Base-by-base conservation (phyloP, 2,888 invertebrate genomes). In the Stictocephala bisonia region DNA sequence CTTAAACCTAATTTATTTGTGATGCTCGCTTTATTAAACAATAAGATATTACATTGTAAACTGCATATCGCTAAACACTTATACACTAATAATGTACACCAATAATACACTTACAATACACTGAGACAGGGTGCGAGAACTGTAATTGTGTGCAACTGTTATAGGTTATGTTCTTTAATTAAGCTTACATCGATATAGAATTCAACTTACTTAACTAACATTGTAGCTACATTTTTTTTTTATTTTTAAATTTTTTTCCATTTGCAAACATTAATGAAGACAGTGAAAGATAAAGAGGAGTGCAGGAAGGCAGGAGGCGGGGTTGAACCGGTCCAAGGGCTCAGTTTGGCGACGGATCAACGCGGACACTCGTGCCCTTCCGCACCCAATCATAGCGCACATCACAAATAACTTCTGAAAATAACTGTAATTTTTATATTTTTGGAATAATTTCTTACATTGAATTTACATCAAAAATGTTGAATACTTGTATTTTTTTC, bases 61-160 rank as follows among this genome's bases (percentile, higher is more conserved):
- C 58, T 60, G 22, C n/a, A 18, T 26, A 64, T 22, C 40, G 26
- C 41, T 64, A 44, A n/a, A 64, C 64, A 64, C 44, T 26, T 60
- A 60, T 31, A 53, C 35, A 60, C 64, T 40, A 60, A 18, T 13
- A 44, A 24, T 6, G 26, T n/a, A 64, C 64, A 64, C 26, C 64
- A 15, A 64, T n/a, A n/a, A n/a, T 64, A 64, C 64, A 64, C 64
- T 20, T 41, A 64, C 44, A 15, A 60, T 64, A 64, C 64, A 64
- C 18, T 44, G 22, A 64, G 64, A 64, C 60, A 60, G 26, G 64
- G 64, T 64, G 64, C 64, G 44, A 44, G 40, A 44, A 44, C n/a
- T 44, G 44, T 44, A 44, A 24, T 11, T 26, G 44, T 26, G 64
- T 64, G 64, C 64, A 44, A 44, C 40, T 44, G 27, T 64, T 22